Base-by-base conservation (phyloP, 2,797 vertebrate genomes). In the Galagoides demidoff region DNA sequence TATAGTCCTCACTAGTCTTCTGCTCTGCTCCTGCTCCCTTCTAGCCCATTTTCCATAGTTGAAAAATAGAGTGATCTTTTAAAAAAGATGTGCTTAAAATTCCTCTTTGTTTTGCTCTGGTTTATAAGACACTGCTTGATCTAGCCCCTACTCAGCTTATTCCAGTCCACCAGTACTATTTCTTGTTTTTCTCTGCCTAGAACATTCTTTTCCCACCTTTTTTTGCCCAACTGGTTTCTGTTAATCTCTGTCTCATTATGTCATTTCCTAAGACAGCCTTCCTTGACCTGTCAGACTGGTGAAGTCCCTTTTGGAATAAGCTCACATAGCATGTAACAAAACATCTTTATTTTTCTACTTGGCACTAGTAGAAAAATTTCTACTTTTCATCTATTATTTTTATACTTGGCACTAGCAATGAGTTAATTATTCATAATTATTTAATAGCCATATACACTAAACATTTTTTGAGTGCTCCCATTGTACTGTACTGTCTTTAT, bases 381-480 rank as follows among this genome's bases (percentile, higher is more conserved):
- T n/a, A n/a, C n/a, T n/a, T n/a, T n/a, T n/a, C n/a, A n/a, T n/a
- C n/a, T n/a, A n/a, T n/a, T n/a, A n/a, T n/a, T n/a, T 77, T 78
- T 52, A 39, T 31, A 79, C 11, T 84, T 70, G 71, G 52, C 39
- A 66, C 8, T 76, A 61, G 61, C 37, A 85, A 7, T 78, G 93
- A 59, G 31, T 64, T 89, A 31, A 52, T 78, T 55, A 71, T 37
- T 66, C 95, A 57, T 90, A 70, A 63, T 95, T 90, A 89, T 64
- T 89, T 83, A 77, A 20, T 89, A 82, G 37, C 79, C 79, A 17
- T 39, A 7, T 59, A 6, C 85, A 52, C 49, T 52, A 52, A n/a
- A 61, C 19, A 64, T 68, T 87, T 79, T 37, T 29, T 71, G 68
- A 63, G 73, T 57, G 55, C 14, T 57, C 37, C 84, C 39, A 0